Evolutionary conservation across 2,888 invertebrate species (phyloP).

Genomic region (Apodemia mormo): DNA sequence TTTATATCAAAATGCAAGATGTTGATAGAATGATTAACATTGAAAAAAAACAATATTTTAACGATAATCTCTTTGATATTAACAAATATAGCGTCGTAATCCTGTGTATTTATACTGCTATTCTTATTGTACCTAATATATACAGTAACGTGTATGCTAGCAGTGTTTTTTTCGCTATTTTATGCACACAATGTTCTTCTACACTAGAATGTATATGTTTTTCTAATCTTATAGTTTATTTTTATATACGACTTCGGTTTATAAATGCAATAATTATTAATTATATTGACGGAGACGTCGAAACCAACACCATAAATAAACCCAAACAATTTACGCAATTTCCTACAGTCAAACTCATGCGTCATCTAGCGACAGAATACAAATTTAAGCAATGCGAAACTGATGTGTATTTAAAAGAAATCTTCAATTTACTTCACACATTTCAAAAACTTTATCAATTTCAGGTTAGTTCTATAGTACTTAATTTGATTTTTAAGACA

Average conservation of each 20-base stretch:
- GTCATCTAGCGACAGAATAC: constrained; percentile 46
- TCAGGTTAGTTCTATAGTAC: constrained; percentile 37
- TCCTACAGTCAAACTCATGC: constrained; percentile 40
- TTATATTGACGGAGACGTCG: too few relatives aligned
- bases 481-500: background rate
- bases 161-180: constrained; percentile 21
- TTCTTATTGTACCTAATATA: background rate
- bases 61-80: background rate
- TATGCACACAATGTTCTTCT: constrained; percentile 42
- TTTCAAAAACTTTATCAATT: constrained; percentile 43
- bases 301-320: background rate
- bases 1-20: too few relatives aligned
- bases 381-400: constrained; percentile 43
- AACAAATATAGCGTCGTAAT: background rate
- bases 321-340: constrained; percentile 15
- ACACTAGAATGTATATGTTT: constrained; percentile 50
- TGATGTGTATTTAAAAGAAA: constrained; percentile 42
- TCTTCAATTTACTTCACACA: constrained; percentile 39
- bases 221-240: constrained; percentile 50
- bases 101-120: background rate
- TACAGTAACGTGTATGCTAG: background rate
- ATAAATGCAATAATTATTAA: constrained; percentile 51
- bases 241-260: constrained; percentile 49
- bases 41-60: background rate
- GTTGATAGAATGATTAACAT: background rate